Evolutionary conservation across 2,797 vertebrate genomes (phyloP), one percentile per base, ranked within the genome.

Genomic region (Masticophis lateralis): DNA sequence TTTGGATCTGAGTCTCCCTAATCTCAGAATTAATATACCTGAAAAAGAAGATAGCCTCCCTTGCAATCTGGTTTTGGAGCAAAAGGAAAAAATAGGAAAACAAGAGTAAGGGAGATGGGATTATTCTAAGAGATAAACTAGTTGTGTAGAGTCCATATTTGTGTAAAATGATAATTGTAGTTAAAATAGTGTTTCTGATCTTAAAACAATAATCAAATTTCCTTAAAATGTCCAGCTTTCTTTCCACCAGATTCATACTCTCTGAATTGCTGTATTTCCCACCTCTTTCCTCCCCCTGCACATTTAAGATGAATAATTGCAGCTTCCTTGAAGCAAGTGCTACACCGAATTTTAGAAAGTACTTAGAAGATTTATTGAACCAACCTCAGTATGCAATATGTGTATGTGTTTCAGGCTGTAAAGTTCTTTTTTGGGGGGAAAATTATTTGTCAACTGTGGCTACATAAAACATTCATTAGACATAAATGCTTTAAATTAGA

Each of bases 361-460:
- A 20, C 55, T 60, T 53, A 18, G 60, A 88, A 88, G 55, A 93
- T 93, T 93, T 91, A 93, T 90, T 90, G 74, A 63, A 90, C n/a
- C 47, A 56, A 86, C 43, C 18, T 66, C 89, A 60, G 10, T 43
- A 90, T 88, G 87, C 61, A 91, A 53, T 87, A 88, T 93, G 59
- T 88, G 61, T 91, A 27, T 47, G 9, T 4, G 3, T 93, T 88
- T 91, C 55, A 91, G 55, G 32, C 20, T 87, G 89, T 90, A 93
- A 60, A 91, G 13, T 88, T 57, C 88, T 79, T 93, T 79, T 74
- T 93, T 22, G 59, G 55, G 90, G 90, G 88, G n/a, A 59, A 91
- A 91, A 93, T 88, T 91, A 93, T 93, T 93, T 93, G 55, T 47
- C 86, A 91, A 93, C 43, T 91, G 86, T 53, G 88, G 28, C 63